phyloP scores from a whole-genome alignment of 53 echinoderm and acorn worm species.

The Paracentrotus lividus region DNA sequence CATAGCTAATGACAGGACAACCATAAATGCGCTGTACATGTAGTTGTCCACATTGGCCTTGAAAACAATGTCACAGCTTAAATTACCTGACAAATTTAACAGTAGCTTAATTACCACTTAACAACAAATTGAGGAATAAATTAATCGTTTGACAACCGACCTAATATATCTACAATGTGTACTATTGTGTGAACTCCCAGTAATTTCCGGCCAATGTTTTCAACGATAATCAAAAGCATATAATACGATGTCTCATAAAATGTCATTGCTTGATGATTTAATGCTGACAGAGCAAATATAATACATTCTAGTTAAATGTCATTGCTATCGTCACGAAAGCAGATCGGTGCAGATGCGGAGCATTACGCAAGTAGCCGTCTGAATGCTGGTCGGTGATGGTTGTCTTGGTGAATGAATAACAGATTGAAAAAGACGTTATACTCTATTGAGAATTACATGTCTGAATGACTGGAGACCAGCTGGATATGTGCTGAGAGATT shows the following conservation, averaged over 20 bases:
- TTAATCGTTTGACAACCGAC: background rate
- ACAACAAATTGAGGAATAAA: background rate
- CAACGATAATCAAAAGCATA: background rate
- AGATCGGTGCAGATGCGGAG: background rate
- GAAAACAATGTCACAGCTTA: background rate
- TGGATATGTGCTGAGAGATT: slow-evolving; percentile 15
- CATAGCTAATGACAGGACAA: too few relatives aligned
- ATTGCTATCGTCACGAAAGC: background rate
- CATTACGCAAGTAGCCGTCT: background rate
- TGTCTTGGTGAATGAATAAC: slow-evolving; percentile 31
- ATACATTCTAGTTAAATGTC: background rate
- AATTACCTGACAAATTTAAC: background rate
- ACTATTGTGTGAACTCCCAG: background rate
- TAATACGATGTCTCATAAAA: too few relatives aligned
- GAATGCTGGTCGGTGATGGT: slow-evolving; percentile 1
- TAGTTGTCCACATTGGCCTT: background rate
- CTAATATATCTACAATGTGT: background rate
- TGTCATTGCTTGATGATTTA: too few relatives aligned
- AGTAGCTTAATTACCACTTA: background rate
- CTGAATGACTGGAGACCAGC: slow-evolving; percentile 5
- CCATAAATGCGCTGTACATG: background rate
- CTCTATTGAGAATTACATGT: background rate
- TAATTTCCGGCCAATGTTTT: background rate
- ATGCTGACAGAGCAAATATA: background rate
- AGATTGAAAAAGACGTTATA: slow-evolving; percentile 4